These are phyloP conservation scores for Syritta pipiens DNA, from an alignment of 2,888 invertebrate genomes.

Conservation along the genomic window DNA sequence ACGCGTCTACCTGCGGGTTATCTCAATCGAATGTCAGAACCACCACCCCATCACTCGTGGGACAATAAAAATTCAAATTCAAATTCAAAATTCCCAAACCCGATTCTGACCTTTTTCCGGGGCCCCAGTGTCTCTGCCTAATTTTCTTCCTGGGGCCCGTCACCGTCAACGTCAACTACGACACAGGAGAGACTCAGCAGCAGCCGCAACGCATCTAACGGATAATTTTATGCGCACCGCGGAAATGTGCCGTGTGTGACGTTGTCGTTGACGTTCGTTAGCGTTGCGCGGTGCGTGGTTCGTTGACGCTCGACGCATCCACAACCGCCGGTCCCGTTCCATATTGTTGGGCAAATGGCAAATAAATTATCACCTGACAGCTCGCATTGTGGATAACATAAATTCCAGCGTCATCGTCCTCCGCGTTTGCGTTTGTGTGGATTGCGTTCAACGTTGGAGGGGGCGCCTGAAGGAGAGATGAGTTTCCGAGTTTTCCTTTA, in stretches of 20 bases:
- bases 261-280: slow-evolving; percentile 35
- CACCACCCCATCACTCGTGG: slow-evolving; percentile 67
- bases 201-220: slow-evolving; percentile 49
- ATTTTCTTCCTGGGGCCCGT: slow-evolving; percentile 26
- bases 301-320: slow-evolving; percentile 22
- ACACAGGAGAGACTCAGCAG: background rate
- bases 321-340: slow-evolving; percentile 57
- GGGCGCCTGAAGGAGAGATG: no score
- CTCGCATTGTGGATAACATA: slow-evolving; percentile 68
- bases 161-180: slow-evolving; percentile 17
- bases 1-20: slow-evolving; percentile 13
- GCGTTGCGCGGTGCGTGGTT: slow-evolving; percentile 67
- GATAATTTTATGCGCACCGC: slow-evolving; percentile 57
- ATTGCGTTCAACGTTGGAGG: slow-evolving; percentile 3
- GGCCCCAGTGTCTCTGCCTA: slow-evolving; percentile 21
- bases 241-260: background rate
- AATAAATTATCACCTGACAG: slow-evolving; percentile 70
- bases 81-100: slow-evolving; percentile 60
- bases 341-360: slow-evolving; percentile 69
- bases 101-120: slow-evolving; percentile 10
- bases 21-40: slow-evolving; percentile 65
- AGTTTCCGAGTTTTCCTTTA: slow-evolving; percentile 46
- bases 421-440: slow-evolving; percentile 26
- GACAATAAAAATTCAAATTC: slow-evolving; percentile 69
- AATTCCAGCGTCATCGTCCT: slow-evolving; percentile 64